Conservation (phyloP, 2,113 vertebrate genomes). For the Dasyurus viverrinus region DNA sequence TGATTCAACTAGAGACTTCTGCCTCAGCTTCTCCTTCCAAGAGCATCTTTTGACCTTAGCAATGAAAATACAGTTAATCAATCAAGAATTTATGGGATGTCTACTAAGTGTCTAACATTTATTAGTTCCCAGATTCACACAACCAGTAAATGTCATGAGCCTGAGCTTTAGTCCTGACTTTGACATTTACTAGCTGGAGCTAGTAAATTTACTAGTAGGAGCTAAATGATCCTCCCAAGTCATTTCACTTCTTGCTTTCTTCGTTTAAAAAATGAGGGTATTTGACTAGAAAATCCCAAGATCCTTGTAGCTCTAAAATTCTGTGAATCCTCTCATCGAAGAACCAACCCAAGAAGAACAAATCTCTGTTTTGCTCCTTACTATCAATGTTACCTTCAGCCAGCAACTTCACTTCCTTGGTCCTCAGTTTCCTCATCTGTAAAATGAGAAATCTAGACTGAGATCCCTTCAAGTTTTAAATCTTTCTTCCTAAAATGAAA, state of each 20-base stretch:
- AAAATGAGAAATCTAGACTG: background rate
- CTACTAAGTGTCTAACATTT: background rate
- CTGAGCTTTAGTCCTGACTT: background rate
- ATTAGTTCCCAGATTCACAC: background rate
- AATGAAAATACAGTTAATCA: background rate
- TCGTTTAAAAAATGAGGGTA: background rate
- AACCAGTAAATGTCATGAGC: background rate
- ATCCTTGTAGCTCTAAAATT: background rate
- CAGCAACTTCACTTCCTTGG: background rate
- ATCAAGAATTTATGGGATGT: background rate
- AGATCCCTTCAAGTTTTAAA: background rate
- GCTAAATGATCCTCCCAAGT: background rate
- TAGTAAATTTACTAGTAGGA: too few species aligned
- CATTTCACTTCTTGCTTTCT: background rate
- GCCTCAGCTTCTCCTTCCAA: background rate
- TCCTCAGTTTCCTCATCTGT: background rate
- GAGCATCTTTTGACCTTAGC: background rate
- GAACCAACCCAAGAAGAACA: background rate
- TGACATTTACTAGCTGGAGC: background rate
- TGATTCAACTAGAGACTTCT: background rate
- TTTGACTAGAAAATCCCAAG: background rate
- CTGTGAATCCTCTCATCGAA: background rate
- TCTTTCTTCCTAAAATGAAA: background rate
- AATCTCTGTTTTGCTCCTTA: background rate
- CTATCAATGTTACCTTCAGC: background rate